Evolutionary conservation across 2,888 invertebrate species (phyloP).

Genomic region (Brenthis hecate): DNA sequence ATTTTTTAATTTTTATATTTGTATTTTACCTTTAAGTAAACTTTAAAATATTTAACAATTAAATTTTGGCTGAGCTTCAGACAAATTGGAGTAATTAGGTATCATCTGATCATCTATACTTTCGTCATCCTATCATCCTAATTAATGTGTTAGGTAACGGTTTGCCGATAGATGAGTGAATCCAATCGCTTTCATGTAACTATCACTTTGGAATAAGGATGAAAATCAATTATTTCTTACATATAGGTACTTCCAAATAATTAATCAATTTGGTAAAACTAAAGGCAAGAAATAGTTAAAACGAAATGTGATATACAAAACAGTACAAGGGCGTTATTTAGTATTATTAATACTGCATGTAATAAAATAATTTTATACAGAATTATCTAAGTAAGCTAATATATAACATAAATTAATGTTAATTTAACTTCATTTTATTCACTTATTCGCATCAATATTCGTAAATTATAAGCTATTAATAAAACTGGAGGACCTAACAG

Average conservation of each 20-base stretch:
- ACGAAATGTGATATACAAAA: too few relatives aligned
- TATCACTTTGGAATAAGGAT: too few relatives aligned
- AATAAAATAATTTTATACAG: too few relatives aligned
- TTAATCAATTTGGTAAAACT: too few relatives aligned
- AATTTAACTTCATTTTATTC: slow-evolving; percentile 9
- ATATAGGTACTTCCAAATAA: too few relatives aligned
- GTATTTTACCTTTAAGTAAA: too few relatives aligned
- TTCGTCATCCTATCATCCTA: slow-evolving; percentile 2
- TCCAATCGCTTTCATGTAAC: not conserved
- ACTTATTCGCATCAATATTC: slow-evolving; percentile 3
- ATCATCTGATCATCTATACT: not conserved
- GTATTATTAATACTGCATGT: too few relatives aligned
- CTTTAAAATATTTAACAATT: too few relatives aligned
- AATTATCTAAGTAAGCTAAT: not conserved
- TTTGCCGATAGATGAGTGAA: slow-evolving; percentile 1
- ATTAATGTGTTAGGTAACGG: slow-evolving; percentile 3
- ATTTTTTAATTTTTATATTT: too few relatives aligned
- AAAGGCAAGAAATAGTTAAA: too few relatives aligned
- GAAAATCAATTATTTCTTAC: too few relatives aligned
- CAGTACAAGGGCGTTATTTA: too few relatives aligned
- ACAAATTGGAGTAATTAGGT: slow-evolving; percentile 13
- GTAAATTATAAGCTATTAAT: slow-evolving; percentile 13
- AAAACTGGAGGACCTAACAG: slow-evolving; percentile 8
- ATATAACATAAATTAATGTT: not conserved
- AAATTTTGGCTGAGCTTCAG: not conserved